Conservation (phyloP, 2,113 vertebrate genomes). For the Scomber japonicus region DNA sequence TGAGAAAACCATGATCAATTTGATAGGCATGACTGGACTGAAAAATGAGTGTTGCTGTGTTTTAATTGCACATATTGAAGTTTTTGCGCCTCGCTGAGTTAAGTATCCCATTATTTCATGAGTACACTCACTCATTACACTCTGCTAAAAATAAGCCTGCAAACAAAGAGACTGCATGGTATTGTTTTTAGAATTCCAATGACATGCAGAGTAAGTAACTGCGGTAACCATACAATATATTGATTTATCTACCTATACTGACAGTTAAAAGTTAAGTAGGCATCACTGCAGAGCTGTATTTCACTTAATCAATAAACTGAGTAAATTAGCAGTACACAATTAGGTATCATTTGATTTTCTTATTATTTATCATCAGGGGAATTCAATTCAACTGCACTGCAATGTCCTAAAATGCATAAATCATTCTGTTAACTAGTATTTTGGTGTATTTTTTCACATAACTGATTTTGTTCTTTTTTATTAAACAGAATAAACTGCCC, state of each 20-base stretch:
- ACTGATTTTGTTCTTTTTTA: conserved; percentile 27
- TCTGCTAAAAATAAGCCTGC: conserved; percentile 58
- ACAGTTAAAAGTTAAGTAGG: conserved; percentile 5
- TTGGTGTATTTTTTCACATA: conserved; percentile 6
- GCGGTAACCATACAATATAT: background rate
- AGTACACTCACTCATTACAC: conserved; percentile 38
- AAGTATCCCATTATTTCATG: conserved; percentile 71
- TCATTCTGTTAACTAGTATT: background rate
- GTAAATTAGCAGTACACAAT: background rate
- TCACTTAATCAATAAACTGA: background rate
- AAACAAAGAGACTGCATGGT: conserved; percentile 33
- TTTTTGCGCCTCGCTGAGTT: conserved; percentile 66
- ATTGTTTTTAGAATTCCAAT: conserved; percentile 32
- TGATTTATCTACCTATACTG: background rate
- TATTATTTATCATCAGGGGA: conserved; percentile 1
- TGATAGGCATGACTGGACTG: conserved; percentile 76
- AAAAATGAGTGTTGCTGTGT: conserved; percentile 76
- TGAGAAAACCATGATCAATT: conserved; percentile 67
- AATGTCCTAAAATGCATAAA: background rate
- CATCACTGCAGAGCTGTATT: background rate
- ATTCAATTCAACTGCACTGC: background rate
- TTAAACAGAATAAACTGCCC: conserved; percentile 35
- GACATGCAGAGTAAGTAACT: background rate
- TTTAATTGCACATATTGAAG: conserved; percentile 79
- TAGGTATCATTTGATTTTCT: background rate